phyloP scores from a whole-genome alignment of 2,888 invertebrate genomes.

The Agonopterix subpropinquella region DNA sequence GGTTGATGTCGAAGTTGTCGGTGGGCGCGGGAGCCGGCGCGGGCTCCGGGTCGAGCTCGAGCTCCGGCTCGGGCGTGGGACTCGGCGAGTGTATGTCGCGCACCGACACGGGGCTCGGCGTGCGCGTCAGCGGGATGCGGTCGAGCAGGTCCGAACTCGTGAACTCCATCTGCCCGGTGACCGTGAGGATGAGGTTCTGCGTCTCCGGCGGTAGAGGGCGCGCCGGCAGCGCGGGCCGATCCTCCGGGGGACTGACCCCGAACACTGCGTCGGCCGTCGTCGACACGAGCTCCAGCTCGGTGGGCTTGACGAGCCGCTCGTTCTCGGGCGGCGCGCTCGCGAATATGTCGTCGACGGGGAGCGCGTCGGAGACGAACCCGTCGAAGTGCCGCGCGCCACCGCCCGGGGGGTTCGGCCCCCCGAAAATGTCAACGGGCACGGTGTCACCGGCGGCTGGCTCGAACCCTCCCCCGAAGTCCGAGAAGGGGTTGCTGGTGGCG shows the following conservation, averaged over 20 bases:
- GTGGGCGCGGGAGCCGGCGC: conserved; percentile 24
- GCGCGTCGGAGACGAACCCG: conserved; percentile 14
- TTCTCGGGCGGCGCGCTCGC: conserved; percentile 11
- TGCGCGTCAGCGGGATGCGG: conserved; percentile 88
- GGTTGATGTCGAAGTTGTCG: conserved; percentile 55
- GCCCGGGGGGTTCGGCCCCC: conserved; percentile 44
- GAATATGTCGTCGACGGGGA: conserved; percentile 8
- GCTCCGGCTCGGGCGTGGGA: conserved; percentile 82
- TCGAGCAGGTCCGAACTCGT: conserved; percentile 89
- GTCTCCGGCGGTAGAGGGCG: conserved; percentile 86
- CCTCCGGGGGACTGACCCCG: conserved; percentile 21
- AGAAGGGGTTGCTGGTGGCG: conserved; percentile 82
- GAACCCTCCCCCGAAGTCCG: conserved; percentile 67
- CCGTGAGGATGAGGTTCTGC: conserved; percentile 88
- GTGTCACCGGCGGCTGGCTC: conserved; percentile 57
- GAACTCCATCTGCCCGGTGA: conserved; percentile 92
- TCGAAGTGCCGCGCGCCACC: conserved; percentile 50
- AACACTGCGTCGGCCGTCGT: conserved; percentile 38
- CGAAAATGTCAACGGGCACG: conserved; percentile 60
- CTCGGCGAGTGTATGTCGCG: conserved; percentile 89
- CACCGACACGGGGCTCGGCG: conserved; percentile 91
- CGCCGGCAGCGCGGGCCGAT: conserved; percentile 45
- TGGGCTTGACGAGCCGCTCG: conserved; percentile 47
- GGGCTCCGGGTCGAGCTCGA: conserved; percentile 27
- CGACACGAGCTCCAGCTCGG: conserved; percentile 52